Evolutionary conservation across 92 coral and sea anemone species (phyloP).

Genomic region (Heteractis magnifica): DNA sequence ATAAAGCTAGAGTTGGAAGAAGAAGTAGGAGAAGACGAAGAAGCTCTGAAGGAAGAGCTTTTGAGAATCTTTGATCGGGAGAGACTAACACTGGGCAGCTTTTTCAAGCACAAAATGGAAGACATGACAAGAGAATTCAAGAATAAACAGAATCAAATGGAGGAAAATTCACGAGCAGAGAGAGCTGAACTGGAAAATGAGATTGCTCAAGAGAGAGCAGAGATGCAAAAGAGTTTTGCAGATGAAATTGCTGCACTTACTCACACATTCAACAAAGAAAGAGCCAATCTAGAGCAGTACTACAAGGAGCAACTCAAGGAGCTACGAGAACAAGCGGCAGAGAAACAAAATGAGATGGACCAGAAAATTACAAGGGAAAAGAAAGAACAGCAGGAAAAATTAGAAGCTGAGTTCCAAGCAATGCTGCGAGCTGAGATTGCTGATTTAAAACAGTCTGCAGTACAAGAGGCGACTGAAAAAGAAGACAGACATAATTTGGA

Average conservation of each 20-base stretch:
- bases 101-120: slow-evolving; percentile 82
- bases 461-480: slow-evolving; percentile 40
- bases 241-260: slow-evolving; percentile 89
- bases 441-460: slow-evolving; percentile 44
- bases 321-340: slow-evolving; percentile 54
- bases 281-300: slow-evolving; percentile 73
- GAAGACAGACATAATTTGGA: slow-evolving; percentile 57
- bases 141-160: slow-evolving; percentile 72
- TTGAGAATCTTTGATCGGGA: slow-evolving; percentile 92
- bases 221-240: slow-evolving; percentile 81
- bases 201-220: slow-evolving; percentile 79
- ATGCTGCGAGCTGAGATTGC: slow-evolving; percentile 59
- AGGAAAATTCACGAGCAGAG: slow-evolving; percentile 69
- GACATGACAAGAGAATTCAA: slow-evolving; percentile 50
- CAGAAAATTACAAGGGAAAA: slow-evolving; percentile 66
- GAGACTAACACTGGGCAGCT: slow-evolving; percentile 63
- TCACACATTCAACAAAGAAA: slow-evolving; percentile 82
- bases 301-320: slow-evolving; percentile 82
- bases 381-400: slow-evolving; percentile 65
- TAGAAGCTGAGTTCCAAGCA: slow-evolving; percentile 78
- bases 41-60: slow-evolving; percentile 74
- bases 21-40: slow-evolving; percentile 65
- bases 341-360: slow-evolving; percentile 64
- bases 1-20: slow-evolving; percentile 61
- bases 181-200: slow-evolving; percentile 68